Percentiles rank a stretch among this genome's conserved stretches.
These are phyloP conservation scores for Ptychoptera contaminata DNA, from an alignment of 2,888 invertebrate species.

Conservation along the genomic window DNA sequence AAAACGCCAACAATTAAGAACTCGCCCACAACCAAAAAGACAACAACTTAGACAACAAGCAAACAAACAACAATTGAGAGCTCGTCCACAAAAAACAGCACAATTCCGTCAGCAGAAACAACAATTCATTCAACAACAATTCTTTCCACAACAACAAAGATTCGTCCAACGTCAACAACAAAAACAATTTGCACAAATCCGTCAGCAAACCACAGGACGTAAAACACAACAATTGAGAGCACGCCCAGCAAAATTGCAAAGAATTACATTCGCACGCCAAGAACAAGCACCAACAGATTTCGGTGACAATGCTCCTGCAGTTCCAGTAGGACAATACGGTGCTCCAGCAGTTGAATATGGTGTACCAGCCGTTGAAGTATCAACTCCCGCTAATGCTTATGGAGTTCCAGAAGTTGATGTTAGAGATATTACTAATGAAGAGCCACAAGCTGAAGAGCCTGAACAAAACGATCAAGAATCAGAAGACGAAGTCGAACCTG, in stretches of 20 bases:
- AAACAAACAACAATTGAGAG: neutral
- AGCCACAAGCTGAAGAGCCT: neutral
- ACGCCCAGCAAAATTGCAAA: neutral
- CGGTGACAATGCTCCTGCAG: neutral
- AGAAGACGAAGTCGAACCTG: neutral
- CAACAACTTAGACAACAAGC: slow-evolving; percentile 3
- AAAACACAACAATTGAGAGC: neutral
- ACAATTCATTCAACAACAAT: slow-evolving; percentile 2
- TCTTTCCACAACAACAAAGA: slow-evolving; percentile 5
- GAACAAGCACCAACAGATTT: slow-evolving; percentile 1
- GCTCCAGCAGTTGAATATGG: slow-evolving; percentile 10
- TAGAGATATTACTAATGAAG: neutral
- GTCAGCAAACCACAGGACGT: neutral
- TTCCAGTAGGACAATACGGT: slow-evolving; percentile 15
- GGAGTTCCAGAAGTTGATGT: neutral
- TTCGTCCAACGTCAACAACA: slow-evolving; percentile 5
- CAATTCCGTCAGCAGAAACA: slow-evolving; percentile 6
- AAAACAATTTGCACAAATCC: slow-evolving; percentile 1
- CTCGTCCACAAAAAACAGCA: neutral
- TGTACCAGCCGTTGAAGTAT: too few species aligned
- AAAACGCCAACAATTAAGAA: neutral
- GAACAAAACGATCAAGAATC: slow-evolving; percentile 1
- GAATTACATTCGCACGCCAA: neutral
- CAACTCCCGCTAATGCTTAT: neutral
- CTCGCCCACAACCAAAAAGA: too few species aligned